Base-by-base conservation (phyloP, 2,113 vertebrate species). In the Lampris incognitus region DNA sequence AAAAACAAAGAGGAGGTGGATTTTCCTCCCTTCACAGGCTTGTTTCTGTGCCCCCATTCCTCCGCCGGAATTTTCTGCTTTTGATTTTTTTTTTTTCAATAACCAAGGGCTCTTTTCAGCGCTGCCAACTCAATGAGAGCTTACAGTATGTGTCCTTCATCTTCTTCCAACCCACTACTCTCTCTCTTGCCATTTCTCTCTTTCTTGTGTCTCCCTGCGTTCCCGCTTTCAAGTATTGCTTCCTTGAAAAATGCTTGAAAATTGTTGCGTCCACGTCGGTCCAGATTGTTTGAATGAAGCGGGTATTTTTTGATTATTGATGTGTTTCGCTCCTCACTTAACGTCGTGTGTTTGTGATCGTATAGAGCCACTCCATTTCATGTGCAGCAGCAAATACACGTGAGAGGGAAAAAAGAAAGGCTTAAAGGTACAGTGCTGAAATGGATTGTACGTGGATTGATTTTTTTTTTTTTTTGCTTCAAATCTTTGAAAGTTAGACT, bases 81-180 rank as follows among this genome's bases (percentile, higher is more conserved):
- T 93, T 92, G 90, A 93, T 90, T 91, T 40, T 57, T 49, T 86
- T 91, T 90, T 91, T 85, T 66, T 40, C 79, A 90, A 85, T 87
- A 90, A 90, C 88, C 84, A 82, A 89, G 74, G 76, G 75, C 85
- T 90, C 86, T 91, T 86, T 91, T 91, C 83, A 87, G 75, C 77
- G 73, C 81, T 91, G 84, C 86, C 90, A 91, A 78, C 86, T 87
- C 88, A 89, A 87, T 82, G 71, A 87, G 72, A 86, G 81, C 87
- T 87, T 88, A 11, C 50, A 52, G 50, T 36, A 79, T 72, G 71
- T 57, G 78, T 86, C 90, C 87, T 92, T 94, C 87, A 84, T 87
- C 87, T 76, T 85, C 81, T 89, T 91, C 85, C 89, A 92, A 76
- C 80, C 74, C 85, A 82, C 73, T 64, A 64, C 79, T 84, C 76